Base-by-base conservation (phyloP, 1,140 invertebrate species). In the Monochamus saltuarius region DNA sequence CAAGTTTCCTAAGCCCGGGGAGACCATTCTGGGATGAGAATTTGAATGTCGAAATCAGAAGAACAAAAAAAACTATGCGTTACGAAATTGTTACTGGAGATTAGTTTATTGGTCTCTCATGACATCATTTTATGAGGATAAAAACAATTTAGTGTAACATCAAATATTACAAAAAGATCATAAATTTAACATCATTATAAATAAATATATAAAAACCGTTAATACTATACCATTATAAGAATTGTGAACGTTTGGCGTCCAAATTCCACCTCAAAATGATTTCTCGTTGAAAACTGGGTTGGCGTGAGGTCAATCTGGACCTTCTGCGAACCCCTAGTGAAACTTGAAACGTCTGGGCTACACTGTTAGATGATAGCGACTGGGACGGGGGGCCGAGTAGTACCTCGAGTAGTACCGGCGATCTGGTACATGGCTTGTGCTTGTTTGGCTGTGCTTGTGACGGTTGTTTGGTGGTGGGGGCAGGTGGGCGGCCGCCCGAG, bases 371-470 rank as follows among this genome's bases (percentile, higher is more conserved):
- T 36, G 40, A 39, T 38, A 53, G 51, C 51, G 35, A 53, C 51
- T 36, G 51, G 14, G 51, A 53, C 19, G 51, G 35, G 37, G 53
- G 53, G 53, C 40, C 39, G 37, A 56, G 11, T 45, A 45, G 39
- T 53, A 29, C 22, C 22, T 29, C 22, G 22, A 42, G 53, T 56
- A 54, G 60, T 52, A 63, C 51, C 34, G 60, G 49, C 22, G 58
- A 52, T 36, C 43, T 38, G 59, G 56, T 67, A 62, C 53, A 59
- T 56, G 59, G 62, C 62, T 65, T 67, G 62, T 65, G 66, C 66
- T 67, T 67, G 62, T 67, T 65, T 65, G 68, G 66, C 54, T 69
- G 64, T 57, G 68, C 70, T 64, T 70, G 68, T 65, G 70, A 72
- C 66, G 64, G 68, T 59, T 70, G 66, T 62, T 64, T 72, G 58